Conservation (phyloP, 2,888 invertebrate species). For the Zygothrica quintamaculata region DNA sequence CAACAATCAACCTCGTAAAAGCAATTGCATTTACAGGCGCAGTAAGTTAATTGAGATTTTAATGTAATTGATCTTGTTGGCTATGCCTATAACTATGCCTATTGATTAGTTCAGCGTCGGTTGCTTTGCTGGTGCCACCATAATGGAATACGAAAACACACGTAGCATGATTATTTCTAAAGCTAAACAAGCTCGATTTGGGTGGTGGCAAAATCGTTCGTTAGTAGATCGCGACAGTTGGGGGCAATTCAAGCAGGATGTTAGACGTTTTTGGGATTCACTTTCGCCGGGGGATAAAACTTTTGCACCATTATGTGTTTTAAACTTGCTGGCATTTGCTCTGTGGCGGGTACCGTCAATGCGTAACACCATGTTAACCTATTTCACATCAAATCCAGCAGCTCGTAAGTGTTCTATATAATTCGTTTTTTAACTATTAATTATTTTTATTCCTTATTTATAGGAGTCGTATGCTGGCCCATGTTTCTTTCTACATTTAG, state of each 20-base stretch:
- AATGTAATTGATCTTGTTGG: background rate
- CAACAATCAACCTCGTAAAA: conserved; percentile 74
- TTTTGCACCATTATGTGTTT: conserved; percentile 91
- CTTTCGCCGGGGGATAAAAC: conserved; percentile 90
- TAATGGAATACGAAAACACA: conserved; percentile 94
- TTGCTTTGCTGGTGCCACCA: conserved; percentile 90
- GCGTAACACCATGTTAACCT: conserved; percentile 91
- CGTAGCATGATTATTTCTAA: conserved; percentile 78
- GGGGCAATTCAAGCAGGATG: conserved; percentile 71
- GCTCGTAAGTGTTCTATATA: conserved; percentile 86
- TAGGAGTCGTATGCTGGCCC: conserved; percentile 91
- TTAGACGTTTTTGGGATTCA: conserved; percentile 87
- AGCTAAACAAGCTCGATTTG: conserved; percentile 85
- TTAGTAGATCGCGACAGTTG: conserved; percentile 58
- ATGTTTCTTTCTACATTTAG: conserved; percentile 98
- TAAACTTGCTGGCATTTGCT: conserved; percentile 91
- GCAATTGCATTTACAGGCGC: conserved; percentile 82
- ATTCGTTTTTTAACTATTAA: background rate
- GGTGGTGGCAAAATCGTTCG: conserved; percentile 62
- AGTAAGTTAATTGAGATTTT: conserved; percentile 55
- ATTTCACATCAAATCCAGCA: conserved; percentile 93
- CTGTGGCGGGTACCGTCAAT: conserved; percentile 92
- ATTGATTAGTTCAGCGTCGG: conserved; percentile 87
- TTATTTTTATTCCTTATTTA: conserved; percentile 37
- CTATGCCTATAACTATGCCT: too few relatives aligned